phyloP scores from a whole-genome alignment of 1,140 invertebrate genomes.

The Danaus plexippus region DNA sequence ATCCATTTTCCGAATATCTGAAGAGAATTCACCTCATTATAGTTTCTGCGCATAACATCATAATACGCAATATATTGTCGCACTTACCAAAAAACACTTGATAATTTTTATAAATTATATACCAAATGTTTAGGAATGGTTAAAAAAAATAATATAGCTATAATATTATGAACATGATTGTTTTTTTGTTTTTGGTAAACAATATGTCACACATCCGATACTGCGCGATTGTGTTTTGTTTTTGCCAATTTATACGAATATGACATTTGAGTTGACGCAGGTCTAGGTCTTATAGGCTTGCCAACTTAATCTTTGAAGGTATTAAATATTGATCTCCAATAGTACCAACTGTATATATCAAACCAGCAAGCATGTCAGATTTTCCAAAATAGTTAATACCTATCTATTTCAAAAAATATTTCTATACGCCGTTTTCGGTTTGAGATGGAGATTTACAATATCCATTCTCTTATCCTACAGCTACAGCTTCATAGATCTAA shows the following conservation, averaged over 20 bases:
- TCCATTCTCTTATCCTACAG: too few relatives aligned
- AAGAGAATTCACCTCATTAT: too few relatives aligned
- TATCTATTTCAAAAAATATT: too few relatives aligned
- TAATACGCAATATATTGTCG: constrained; percentile 2
- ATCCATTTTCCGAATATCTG: constrained; percentile 39
- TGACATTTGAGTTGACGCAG: not conserved
- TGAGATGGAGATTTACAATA: too few relatives aligned
- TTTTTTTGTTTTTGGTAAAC: constrained; percentile 14
- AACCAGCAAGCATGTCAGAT: too few relatives aligned
- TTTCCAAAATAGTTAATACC: too few relatives aligned
- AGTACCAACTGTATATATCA: too few relatives aligned
- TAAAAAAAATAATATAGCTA: constrained; percentile 4
- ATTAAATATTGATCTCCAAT: too few relatives aligned
- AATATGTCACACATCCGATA: constrained; percentile 12
- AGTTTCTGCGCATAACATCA: not conserved
- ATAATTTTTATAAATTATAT: constrained; percentile 18
- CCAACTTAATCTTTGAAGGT: not conserved
- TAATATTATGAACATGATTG: not conserved
- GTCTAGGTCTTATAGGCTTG: not conserved
- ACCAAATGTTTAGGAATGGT: constrained; percentile 4
- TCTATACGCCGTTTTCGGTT: too few relatives aligned
- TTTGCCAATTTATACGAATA: constrained; percentile 10
- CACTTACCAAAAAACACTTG: constrained; percentile 25
- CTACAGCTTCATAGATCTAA: too few relatives aligned
- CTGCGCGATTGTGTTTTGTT: constrained; percentile 34